Evolutionary conservation across 2,113 vertebrate genomes (phyloP).

Genomic region (Trachemys scripta): DNA sequence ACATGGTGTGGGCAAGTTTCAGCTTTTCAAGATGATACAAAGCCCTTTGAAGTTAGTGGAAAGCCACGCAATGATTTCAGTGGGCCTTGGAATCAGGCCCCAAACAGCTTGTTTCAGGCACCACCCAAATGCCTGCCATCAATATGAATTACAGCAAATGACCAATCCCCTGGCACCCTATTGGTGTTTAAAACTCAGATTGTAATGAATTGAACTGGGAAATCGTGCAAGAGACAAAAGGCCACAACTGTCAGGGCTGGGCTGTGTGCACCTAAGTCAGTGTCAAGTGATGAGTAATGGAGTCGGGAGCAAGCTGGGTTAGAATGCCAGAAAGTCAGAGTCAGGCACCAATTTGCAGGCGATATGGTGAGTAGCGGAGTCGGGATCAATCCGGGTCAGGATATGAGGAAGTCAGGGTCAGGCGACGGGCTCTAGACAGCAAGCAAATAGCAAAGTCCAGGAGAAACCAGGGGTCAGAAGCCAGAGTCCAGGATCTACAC

Average conservation of each 20-base stretch:
- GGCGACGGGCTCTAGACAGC: neutral
- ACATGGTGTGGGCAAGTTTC: neutral
- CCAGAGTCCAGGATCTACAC: neutral
- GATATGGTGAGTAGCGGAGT: neutral
- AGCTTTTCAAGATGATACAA: neutral
- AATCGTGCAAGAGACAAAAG: neutral
- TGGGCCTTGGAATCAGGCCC: neutral
- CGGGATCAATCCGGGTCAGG: neutral
- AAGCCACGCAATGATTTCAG: neutral
- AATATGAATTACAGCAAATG: neutral
- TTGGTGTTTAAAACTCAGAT: neutral
- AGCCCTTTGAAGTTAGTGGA: neutral
- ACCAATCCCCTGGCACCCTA: neutral
- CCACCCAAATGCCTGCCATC: neutral
- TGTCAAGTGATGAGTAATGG: neutral
- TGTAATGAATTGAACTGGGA: neutral
- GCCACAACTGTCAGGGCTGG: neutral
- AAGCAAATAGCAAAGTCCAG: neutral
- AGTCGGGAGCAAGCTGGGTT: neutral
- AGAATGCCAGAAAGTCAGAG: neutral
- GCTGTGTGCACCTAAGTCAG: neutral
- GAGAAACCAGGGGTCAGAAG: neutral
- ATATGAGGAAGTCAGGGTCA: neutral
- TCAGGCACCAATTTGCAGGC: neutral
- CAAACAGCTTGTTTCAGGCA: neutral